Percentiles rank a stretch among this genome's conserved stretches.
Conservation (phyloP, 2,888 invertebrate genomes). For the Bruchidius siliquastri region DNA sequence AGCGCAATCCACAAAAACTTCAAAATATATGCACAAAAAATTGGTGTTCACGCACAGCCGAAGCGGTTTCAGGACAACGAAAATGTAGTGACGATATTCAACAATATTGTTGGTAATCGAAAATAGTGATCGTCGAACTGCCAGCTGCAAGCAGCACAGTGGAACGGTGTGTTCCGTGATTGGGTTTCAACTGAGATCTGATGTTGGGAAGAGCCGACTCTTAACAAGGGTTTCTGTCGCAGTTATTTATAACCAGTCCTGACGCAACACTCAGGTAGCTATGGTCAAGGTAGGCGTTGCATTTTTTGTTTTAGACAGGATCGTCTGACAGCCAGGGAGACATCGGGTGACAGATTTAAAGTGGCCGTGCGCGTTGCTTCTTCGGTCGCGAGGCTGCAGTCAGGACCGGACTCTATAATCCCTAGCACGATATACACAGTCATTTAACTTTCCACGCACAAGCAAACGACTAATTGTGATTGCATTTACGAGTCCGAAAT, state of each 20-base stretch:
- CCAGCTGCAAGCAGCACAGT: not conserved
- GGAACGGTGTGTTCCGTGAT: not conserved
- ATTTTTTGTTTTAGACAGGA: slow-evolving; percentile 42
- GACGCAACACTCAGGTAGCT: slow-evolving; percentile 49
- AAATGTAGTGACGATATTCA: no score
- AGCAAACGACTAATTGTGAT: no score
- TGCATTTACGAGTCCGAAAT: no score
- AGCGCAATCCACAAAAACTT: no score
- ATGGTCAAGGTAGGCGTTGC: slow-evolving; percentile 46
- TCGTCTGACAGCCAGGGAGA: slow-evolving; percentile 41
- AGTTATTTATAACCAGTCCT: slow-evolving; percentile 46
- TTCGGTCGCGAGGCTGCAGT: slow-evolving; percentile 6
- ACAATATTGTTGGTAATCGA: no score
- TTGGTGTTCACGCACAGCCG: no score
- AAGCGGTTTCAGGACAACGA: no score
- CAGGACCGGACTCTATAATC: not conserved
- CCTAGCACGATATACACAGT: not conserved
- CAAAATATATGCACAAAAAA: no score
- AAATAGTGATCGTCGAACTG: not conserved
- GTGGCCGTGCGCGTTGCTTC: slow-evolving; percentile 9
- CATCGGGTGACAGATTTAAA: slow-evolving; percentile 43
- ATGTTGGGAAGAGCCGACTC: slow-evolving; percentile 39
- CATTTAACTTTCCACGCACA: no score
- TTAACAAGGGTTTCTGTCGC: slow-evolving; percentile 49
- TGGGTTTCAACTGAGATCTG: slow-evolving; percentile 39